A percentile compares a stretch with the other conserved stretches of the same genome.
Evolutionary conservation across 1,140 invertebrate genomes (phyloP).

Genomic region (Pseudomyrmex concolor): DNA sequence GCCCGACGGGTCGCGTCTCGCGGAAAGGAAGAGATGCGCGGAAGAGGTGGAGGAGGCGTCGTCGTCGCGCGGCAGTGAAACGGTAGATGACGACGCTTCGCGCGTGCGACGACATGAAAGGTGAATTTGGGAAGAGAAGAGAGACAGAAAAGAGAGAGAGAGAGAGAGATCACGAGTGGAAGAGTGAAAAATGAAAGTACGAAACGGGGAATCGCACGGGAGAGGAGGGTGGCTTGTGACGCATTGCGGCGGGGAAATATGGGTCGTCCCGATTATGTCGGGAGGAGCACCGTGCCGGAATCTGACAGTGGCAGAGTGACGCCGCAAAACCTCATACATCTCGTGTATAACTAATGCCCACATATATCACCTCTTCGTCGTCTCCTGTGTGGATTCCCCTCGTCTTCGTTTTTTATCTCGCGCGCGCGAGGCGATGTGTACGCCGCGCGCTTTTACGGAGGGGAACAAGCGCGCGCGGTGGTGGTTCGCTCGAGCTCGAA

Average conservation of each 20-base stretch:
- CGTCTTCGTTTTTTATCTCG: background rate
- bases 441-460: conserved; percentile 9
- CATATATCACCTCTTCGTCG: conserved; percentile 78
- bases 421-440: conserved; percentile 17
- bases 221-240: conserved; percentile 65
- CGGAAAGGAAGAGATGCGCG: background rate
- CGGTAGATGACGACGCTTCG: conserved; percentile 23
- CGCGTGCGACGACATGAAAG: conserved; percentile 63
- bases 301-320: conserved; percentile 77
- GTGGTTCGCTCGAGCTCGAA: conserved; percentile 12
- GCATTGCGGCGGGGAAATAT: conserved; percentile 80
- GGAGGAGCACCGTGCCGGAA: conserved; percentile 70
- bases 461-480: too few relatives aligned
- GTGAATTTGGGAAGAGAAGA: conserved; percentile 65
- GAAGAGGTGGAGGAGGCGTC: background rate
- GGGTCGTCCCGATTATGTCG: conserved; percentile 80
- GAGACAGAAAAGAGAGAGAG: conserved; percentile 15
- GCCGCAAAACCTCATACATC: conserved; percentile 78
- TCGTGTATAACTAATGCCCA: conserved; percentile 80
- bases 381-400: conserved; percentile 48
- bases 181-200: conserved; percentile 70
- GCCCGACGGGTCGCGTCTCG: conserved; percentile 20
- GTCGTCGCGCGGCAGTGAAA: conserved; percentile 9
- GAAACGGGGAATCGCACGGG: conserved; percentile 60
- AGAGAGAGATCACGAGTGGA: conserved; percentile 17